phyloP scores from a whole-genome alignment of 2,888 invertebrate species.

The Lasioglossum marginatum region DNA sequence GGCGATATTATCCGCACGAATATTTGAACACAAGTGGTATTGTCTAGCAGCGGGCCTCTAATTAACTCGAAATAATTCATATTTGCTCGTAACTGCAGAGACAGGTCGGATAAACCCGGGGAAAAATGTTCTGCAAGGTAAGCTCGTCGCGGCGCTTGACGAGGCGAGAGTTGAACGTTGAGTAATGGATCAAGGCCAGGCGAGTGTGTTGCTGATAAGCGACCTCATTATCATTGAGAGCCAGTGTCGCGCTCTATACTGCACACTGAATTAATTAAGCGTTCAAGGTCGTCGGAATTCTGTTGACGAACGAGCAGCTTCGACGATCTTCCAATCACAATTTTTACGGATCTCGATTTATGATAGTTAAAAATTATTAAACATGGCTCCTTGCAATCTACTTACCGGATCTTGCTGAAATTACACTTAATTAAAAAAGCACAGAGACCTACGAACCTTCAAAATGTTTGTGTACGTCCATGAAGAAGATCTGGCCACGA shows the following conservation, averaged over 20 bases:
- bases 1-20: not conserved
- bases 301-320: not conserved
- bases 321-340: not conserved
- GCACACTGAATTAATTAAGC: not conserved
- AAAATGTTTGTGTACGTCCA: not conserved
- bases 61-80: constrained; percentile 18
- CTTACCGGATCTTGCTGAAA: no score
- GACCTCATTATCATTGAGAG: constrained; percentile 1
- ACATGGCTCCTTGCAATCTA: no score
- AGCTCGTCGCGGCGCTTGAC: not conserved
- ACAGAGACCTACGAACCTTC: not conserved
- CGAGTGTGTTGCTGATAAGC: constrained; percentile 12
- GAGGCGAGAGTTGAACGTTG: constrained; percentile 15
- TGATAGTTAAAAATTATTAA: not conserved
- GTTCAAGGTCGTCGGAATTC: not conserved
- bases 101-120: not conserved
- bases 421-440: not conserved
- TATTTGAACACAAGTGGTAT: not conserved
- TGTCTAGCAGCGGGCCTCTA: not conserved
- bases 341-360: not conserved
- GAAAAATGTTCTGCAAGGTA: not conserved
- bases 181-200: constrained; percentile 10
- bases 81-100: not conserved
- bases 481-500: not conserved
- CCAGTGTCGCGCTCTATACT: not conserved